phyloP scores from a whole-genome alignment of 2,888 invertebrate species.

The Callyntrura guangdongensis region DNA sequence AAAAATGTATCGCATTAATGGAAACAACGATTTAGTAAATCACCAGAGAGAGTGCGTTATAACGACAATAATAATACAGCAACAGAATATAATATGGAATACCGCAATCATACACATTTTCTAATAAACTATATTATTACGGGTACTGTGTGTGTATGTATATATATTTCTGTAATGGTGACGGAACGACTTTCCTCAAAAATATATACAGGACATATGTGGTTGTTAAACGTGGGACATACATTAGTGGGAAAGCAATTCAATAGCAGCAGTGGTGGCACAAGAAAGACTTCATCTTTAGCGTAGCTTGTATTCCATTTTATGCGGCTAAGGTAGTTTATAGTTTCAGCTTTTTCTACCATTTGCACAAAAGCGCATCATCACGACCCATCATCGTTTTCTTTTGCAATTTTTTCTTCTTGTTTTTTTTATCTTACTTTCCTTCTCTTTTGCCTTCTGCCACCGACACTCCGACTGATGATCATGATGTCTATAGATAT shows the following conservation, averaged over 20 bases:
- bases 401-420: conserved; percentile 18
- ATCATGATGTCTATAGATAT: conserved; percentile 50
- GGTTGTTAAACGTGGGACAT: no score
- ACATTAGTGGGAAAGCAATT: no score
- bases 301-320: neutral
- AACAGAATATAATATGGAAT: conserved; percentile 28
- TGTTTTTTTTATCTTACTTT: conserved; percentile 25
- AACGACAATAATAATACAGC: conserved; percentile 50
- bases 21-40: conserved; percentile 43
- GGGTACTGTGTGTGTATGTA: no score
- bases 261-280: neutral
- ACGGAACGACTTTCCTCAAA: no score
- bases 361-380: conserved; percentile 71
- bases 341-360: conserved; percentile 6
- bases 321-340: conserved; percentile 22
- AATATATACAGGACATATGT: no score
- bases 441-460: conserved; percentile 1
- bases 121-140: neutral
- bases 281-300: neutral
- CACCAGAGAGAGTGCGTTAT: conserved; percentile 1
- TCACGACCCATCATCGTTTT: conserved; percentile 45
- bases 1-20: conserved; percentile 22
- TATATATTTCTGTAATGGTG: no score
- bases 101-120: conserved; percentile 48
- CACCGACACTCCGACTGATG: neutral